Percentiles rank a stretch among this genome's conserved stretches.
Evolutionary conservation across 1,140 invertebrate genomes (phyloP).

Genomic region (Trachymyrmex septentrionalis): DNA sequence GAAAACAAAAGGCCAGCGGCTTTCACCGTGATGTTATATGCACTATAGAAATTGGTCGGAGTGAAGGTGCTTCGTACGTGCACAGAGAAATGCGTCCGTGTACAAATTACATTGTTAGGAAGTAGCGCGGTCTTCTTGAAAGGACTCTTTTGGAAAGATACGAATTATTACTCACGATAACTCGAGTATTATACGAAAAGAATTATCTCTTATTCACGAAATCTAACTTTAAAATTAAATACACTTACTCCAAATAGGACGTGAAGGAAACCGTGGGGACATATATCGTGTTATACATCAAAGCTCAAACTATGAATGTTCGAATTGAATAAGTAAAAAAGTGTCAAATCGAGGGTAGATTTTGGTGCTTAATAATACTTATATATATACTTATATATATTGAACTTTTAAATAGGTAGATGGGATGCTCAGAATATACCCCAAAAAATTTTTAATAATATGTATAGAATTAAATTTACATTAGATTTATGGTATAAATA

Average conservation of each 20-base stretch:
- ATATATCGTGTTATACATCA: not conserved
- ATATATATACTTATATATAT: too few relatives aligned
- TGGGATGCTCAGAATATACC: too few relatives aligned
- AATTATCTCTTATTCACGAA: not conserved
- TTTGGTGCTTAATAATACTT: too few relatives aligned
- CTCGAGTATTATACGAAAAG: conserved; percentile 35
- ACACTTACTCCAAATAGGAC: not conserved
- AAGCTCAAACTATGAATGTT: not conserved
- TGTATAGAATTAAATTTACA: too few relatives aligned
- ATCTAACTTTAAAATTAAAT: conserved; percentile 21
- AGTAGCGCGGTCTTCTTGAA: conserved; percentile 26
- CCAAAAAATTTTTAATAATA: too few relatives aligned
- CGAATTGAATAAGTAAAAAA: too few relatives aligned
- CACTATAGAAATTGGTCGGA: conserved; percentile 59
- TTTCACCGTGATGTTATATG: conserved; percentile 48
- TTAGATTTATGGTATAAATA: too few relatives aligned
- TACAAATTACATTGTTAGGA: conserved; percentile 47
- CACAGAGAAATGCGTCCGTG: conserved; percentile 12
- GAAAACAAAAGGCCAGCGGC: conserved; percentile 61
- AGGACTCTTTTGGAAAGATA: conserved; percentile 28
- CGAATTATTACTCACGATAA: conserved; percentile 53
- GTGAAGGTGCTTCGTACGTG: conserved; percentile 30
- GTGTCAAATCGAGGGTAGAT: too few relatives aligned
- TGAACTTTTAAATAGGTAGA: too few relatives aligned
- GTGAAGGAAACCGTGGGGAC: not conserved